Percentiles rank a stretch among this genome's conserved stretches.
Conservation (phyloP, 2,797 vertebrate genomes). For the Channallabes apus region DNA sequence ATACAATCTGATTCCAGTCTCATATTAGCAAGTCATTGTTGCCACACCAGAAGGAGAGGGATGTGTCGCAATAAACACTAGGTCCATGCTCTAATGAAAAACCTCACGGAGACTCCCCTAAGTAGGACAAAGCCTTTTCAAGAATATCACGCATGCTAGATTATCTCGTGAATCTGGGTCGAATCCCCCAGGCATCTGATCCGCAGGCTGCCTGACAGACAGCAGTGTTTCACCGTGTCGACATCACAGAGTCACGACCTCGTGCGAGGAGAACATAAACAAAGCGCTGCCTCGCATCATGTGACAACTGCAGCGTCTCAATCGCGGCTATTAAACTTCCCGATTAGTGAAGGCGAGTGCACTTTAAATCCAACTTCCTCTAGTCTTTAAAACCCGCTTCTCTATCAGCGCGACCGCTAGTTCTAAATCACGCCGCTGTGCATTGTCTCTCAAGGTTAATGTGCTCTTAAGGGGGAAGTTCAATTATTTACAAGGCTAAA, state of each 20-base stretch:
- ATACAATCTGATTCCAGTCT: no score
- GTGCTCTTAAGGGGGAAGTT: conserved; percentile 63
- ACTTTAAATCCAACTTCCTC: conserved; percentile 40
- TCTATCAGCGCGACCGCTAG: conserved; percentile 46
- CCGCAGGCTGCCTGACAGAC: conserved; percentile 2
- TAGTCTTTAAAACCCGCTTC: conserved; percentile 25
- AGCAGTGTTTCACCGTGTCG: conserved; percentile 1
- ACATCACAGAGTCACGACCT: conserved; percentile 3
- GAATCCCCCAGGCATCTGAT: conserved; percentile 47
- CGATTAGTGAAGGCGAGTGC: not conserved
- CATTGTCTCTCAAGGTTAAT: conserved; percentile 48
- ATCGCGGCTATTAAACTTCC: not conserved
- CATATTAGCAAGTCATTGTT: not conserved
- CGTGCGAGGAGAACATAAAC: not conserved
- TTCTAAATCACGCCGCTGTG: conserved; percentile 15
- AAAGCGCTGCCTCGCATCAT: not conserved
- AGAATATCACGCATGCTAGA: conserved; percentile 31
- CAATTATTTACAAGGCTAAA: conserved; percentile 61
- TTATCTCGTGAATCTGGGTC: conserved; percentile 48
- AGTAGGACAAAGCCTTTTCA: conserved; percentile 54
- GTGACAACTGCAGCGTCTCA: not conserved
- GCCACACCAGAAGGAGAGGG: not conserved
- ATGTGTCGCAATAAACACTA: not conserved
- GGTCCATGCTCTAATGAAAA: conserved; percentile 21
- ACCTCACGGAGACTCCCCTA: conserved; percentile 31